Conservation (phyloP, 1,140 invertebrate species). For the Cheumatopsyche charites region DNA sequence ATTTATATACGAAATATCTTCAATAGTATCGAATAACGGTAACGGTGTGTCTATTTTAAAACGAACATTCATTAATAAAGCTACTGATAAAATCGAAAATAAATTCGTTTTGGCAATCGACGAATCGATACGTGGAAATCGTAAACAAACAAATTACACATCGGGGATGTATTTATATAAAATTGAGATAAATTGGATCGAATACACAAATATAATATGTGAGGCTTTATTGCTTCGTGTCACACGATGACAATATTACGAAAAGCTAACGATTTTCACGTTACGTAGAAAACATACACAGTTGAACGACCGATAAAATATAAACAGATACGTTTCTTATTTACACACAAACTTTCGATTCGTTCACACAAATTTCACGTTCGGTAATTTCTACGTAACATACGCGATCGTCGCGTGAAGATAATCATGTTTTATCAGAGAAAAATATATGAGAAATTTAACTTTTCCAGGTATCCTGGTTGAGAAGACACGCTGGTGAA, state of each 20-base stretch:
- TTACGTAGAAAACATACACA: not conserved
- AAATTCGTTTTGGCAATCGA: not conserved
- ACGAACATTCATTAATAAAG: not conserved
- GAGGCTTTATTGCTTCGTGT: not conserved
- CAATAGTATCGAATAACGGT: not conserved
- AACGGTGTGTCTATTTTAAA: not conserved
- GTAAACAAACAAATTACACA: not conserved
- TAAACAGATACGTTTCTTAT: not conserved
- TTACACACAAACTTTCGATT: too few species aligned
- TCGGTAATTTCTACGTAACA: too few species aligned
- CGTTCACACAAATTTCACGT: too few species aligned
- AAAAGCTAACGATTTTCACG: not conserved
- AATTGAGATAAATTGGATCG: too few species aligned
- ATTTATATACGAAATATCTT: not conserved
- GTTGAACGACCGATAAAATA: too few species aligned
- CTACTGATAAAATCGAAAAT: conserved; percentile 11
- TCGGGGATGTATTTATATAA: not conserved
- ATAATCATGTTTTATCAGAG: too few species aligned
- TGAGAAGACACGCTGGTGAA: conserved; percentile 68
- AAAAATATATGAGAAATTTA: not conserved
- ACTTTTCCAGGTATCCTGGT: conserved; percentile 71
- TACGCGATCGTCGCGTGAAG: too few species aligned
- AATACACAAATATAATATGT: not conserved
- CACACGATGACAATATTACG: conserved; percentile 14
- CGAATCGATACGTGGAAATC: not conserved